These are phyloP conservation scores for Pampus argenteus DNA, from an alignment of 2,797 vertebrate genomes.

Conservation along the genomic window DNA sequence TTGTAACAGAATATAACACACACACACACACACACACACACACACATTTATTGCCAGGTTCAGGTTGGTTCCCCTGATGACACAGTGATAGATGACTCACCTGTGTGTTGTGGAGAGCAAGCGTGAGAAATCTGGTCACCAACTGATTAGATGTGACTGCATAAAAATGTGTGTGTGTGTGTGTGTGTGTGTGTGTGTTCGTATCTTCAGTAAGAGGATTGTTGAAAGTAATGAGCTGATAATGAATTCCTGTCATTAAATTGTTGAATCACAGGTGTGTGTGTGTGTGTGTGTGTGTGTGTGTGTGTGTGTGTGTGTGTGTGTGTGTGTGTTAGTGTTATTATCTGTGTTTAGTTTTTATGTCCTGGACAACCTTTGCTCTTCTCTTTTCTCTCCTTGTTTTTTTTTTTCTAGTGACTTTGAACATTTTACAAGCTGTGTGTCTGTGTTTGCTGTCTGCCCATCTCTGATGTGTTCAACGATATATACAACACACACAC, in stretches of 20 bases:
- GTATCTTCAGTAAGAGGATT: slow-evolving; percentile 2
- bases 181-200: background rate
- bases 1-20: too few relatives aligned
- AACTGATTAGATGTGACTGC: background rate
- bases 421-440: slow-evolving; percentile 28
- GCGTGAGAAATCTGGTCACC: background rate
- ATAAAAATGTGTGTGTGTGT: background rate
- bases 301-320: background rate
- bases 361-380: slow-evolving; percentile 59
- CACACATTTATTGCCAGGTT: slow-evolving; percentile 1
- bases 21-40: background rate
- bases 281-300: slow-evolving; percentile 14
- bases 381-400: slow-evolving; percentile 43
- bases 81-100: slow-evolving; percentile 3
- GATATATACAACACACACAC: background rate
- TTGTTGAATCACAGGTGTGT: background rate
- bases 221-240: slow-evolving; percentile 13
- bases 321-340: too few relatives aligned
- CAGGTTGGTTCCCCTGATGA: background rate
- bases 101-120: background rate
- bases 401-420: background rate
- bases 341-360: slow-evolving; percentile 58
- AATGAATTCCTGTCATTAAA: background rate
- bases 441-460: slow-evolving; percentile 31
- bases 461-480: background rate